phyloP scores from a whole-genome alignment of 1,140 invertebrate genomes.

The Latrodectus geometricus region DNA sequence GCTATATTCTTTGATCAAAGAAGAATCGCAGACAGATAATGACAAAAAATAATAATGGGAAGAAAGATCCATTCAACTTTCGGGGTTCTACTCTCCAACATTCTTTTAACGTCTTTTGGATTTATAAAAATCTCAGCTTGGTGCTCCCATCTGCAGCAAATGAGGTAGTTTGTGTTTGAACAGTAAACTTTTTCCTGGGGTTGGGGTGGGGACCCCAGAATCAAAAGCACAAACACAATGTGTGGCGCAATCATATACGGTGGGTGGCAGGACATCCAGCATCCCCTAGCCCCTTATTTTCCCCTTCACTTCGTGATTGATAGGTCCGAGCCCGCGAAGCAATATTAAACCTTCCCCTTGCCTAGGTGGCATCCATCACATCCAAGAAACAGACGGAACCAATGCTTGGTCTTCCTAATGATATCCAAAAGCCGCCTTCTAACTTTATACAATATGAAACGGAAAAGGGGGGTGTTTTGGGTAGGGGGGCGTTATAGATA shows the following conservation, averaged over 20 bases:
- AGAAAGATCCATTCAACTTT: conserved; percentile 16
- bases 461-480: conserved; percentile 5
- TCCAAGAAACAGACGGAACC: conserved; percentile 6
- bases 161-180: conserved; percentile 45
- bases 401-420: conserved; percentile 34
- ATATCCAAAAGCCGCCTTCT: conserved; percentile 53
- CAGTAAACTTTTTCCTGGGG: not conserved
- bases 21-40: conserved; percentile 47
- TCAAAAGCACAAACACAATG: conserved; percentile 61
- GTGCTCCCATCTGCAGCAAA: conserved; percentile 27
- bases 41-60: conserved; percentile 2
- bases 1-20: not conserved
- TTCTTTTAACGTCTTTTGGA: conserved; percentile 13
- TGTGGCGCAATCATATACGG: conserved; percentile 54
- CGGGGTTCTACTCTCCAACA: not conserved
- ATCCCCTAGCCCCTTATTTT: not conserved
- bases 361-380: conserved; percentile 52
- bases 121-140: conserved; percentile 47
- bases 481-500: conserved; percentile 31
- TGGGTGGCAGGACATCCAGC: conserved; percentile 20
- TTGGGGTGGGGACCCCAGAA: not conserved
- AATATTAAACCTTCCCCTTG: conserved; percentile 57
- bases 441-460: conserved; percentile 27
- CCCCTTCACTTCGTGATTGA: conserved; percentile 52
- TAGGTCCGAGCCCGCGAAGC: conserved; percentile 35